Evolutionary conservation across 2,888 invertebrate species (phyloP).

Genomic region (Empis livida): DNA sequence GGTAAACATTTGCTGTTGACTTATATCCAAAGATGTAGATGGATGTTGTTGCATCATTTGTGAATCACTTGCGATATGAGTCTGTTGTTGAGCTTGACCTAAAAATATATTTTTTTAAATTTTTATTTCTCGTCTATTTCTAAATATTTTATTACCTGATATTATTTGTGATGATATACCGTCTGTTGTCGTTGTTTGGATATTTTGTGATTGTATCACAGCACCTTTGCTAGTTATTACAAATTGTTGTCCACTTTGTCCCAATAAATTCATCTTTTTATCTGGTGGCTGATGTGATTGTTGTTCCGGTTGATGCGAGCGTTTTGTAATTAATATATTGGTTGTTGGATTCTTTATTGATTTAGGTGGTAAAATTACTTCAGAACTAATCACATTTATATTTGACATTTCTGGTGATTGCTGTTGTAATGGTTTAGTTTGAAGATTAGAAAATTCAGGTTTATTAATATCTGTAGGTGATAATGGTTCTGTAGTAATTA

Average conservation of each 20-base stretch:
- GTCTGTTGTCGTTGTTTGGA: neutral
- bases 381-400: neutral
- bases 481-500: neutral
- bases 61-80: no score
- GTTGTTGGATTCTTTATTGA: neutral
- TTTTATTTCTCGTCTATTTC: no score
- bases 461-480: neutral
- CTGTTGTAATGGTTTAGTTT: no score
- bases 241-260: constrained; percentile 14
- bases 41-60: constrained; percentile 18
- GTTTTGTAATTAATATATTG: constrained; percentile 25
- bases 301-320: constrained; percentile 24
- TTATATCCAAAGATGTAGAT: neutral
- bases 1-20: neutral
- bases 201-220: constrained; percentile 15
- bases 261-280: neutral
- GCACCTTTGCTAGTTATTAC: constrained; percentile 22
- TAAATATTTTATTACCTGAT: no score
- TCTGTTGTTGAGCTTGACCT: no score
- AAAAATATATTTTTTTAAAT: no score
- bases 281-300: neutral
- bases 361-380: neutral
- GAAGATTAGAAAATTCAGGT: no score
- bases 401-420: no score
- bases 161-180: no score